These are phyloP conservation scores for Antheraea pernyi DNA, from an alignment of 1,140 invertebrate species.

Conservation along the genomic window DNA sequence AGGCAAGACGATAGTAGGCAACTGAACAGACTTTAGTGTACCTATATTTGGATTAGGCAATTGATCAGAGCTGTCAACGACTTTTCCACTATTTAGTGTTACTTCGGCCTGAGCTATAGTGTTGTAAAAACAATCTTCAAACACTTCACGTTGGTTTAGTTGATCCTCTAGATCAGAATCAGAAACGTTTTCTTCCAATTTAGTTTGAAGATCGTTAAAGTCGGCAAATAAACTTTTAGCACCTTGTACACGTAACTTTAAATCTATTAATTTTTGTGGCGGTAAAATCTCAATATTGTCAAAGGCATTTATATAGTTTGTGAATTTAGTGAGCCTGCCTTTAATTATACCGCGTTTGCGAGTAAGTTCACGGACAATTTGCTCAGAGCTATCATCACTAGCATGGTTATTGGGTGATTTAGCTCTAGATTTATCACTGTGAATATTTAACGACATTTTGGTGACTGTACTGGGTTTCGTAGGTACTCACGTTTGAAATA, in stretches of 20 bases:
- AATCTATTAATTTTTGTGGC: background rate
- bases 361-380: too few species aligned
- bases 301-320: background rate
- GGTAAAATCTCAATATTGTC: background rate
- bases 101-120: background rate
- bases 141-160: background rate
- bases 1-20: constrained; percentile 26
- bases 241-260: background rate
- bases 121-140: background rate
- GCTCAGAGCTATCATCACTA: too few species aligned
- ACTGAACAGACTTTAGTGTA: constrained; percentile 11
- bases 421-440: too few species aligned
- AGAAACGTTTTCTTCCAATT: background rate
- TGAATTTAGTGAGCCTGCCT: background rate
- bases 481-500: too few species aligned
- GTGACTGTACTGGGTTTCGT: too few species aligned
- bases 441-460: too few species aligned
- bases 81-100: constrained; percentile 4
- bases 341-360: background rate
- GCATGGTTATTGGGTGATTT: too few species aligned
- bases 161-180: background rate
- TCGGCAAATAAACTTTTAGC: background rate
- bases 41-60: too few species aligned
- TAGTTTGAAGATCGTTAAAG: background rate
- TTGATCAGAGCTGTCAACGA: too few species aligned